Evolutionary conservation across 2,888 invertebrate genomes (phyloP).

Genomic region (Polydrusus tereticollis): DNA sequence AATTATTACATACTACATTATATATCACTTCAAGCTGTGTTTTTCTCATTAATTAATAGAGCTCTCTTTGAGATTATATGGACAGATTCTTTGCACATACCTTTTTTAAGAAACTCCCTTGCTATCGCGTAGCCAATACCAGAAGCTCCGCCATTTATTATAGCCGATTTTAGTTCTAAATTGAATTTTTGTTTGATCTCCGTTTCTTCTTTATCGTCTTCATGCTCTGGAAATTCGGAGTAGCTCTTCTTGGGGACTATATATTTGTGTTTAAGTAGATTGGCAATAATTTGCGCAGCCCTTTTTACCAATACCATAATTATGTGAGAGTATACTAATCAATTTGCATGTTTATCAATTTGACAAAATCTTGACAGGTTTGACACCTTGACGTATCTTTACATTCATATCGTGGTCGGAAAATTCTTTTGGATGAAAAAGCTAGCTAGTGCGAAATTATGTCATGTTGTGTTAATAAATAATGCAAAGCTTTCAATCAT

Average conservation of each 20-base stretch:
- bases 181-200: conserved; percentile 7
- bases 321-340: background rate
- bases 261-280: conserved; percentile 5
- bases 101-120: conserved; percentile 75
- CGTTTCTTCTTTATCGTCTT: background rate
- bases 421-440: too few relatives aligned
- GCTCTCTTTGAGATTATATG: too few relatives aligned
- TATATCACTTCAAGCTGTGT: too few relatives aligned
- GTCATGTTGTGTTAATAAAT: too few relatives aligned
- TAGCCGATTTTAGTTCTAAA: conserved; percentile 70
- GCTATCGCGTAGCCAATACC: conserved; percentile 79
- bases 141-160: conserved; percentile 80
- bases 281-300: background rate
- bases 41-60: too few relatives aligned
- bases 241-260: conserved; percentile 13
- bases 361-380: background rate
- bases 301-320: conserved; percentile 24
- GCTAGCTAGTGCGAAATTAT: too few relatives aligned
- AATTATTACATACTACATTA: too few relatives aligned
- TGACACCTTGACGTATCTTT: background rate
- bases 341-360: conserved; percentile 8
- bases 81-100: conserved; percentile 64
- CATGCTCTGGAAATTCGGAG: conserved; percentile 14
- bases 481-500: too few relatives aligned
- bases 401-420: too few relatives aligned